A percentile compares a stretch with the other conserved stretches of the same genome.
phyloP scores from a whole-genome alignment of 2,888 invertebrate genomes.

The Cepaea hortensis region DNA sequence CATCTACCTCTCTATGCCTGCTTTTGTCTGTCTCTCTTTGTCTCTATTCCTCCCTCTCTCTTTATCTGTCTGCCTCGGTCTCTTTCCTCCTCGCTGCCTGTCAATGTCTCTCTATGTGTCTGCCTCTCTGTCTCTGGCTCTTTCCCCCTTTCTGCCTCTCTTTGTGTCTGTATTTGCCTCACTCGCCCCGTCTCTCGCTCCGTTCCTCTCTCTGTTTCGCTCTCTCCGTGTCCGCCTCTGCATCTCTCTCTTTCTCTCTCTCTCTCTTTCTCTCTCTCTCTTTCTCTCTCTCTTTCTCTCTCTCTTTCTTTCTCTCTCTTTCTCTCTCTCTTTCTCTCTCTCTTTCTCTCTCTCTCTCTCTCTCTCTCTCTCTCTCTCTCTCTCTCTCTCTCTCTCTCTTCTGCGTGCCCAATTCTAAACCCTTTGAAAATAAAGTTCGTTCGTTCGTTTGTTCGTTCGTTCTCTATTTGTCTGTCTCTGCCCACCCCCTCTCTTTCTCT shows the following conservation, averaged over 20 bases:
- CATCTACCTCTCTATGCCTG: not conserved
- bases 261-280: not conserved
- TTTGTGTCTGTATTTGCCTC: not conserved
- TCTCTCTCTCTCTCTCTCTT: not conserved
- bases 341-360: not conserved
- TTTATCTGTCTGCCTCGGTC: not conserved
- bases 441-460: too few relatives aligned
- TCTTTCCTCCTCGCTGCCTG: not conserved
- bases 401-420: too few relatives aligned
- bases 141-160: not conserved
- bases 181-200: not conserved
- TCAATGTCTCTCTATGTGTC: not conserved
- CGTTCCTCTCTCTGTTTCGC: not conserved
- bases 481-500: too few relatives aligned
- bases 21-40: not conserved
- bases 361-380: not conserved
- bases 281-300: too few relatives aligned
- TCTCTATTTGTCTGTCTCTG: too few relatives aligned
- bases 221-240: constrained; percentile 4
- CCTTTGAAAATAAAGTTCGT: too few relatives aligned
- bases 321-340: too few relatives aligned
- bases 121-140: not conserved
- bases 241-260: not conserved
- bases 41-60: not conserved
- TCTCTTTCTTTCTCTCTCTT: too few relatives aligned